Conservation (phyloP, 2,888 invertebrate species). For the Abscondita cerata region DNA sequence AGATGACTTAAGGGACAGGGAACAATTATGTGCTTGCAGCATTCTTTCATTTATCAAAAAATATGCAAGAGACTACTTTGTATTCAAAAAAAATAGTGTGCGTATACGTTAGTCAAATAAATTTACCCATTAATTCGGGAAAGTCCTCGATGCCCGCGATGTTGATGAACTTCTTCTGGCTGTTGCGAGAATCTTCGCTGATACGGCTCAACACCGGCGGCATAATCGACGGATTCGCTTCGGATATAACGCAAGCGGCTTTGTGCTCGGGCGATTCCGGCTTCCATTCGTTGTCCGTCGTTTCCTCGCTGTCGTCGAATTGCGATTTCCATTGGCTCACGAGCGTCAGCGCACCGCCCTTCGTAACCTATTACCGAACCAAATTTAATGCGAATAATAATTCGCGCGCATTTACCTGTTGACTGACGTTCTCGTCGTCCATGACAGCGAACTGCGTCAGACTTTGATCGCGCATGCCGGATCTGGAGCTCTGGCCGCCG, state of each 20-base stretch:
- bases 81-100: conserved; percentile 21
- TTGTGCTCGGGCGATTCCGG: conserved; percentile 75
- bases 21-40: neutral
- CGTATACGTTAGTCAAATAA: conserved; percentile 6
- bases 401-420: conserved; percentile 67
- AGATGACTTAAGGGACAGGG: neutral
- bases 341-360: conserved; percentile 87
- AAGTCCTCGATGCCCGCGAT: conserved; percentile 83
- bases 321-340: conserved; percentile 96
- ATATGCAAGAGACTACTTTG: conserved; percentile 18
- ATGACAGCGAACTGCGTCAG: conserved; percentile 90
- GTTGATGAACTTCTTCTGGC: conserved; percentile 69
- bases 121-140: conserved; percentile 64
- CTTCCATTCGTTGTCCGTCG: conserved; percentile 94
- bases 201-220: conserved; percentile 57
- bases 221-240: conserved; percentile 47
- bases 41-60: conserved; percentile 7
- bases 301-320: conserved; percentile 94
- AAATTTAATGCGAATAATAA: no score
- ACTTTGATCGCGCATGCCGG: conserved; percentile 76
- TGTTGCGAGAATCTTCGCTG: conserved; percentile 63
- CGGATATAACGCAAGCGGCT: conserved; percentile 47
- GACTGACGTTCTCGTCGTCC: conserved; percentile 92
- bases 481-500: conserved; percentile 57
- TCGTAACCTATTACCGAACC: conserved; percentile 69